These are phyloP conservation scores for Huso huso DNA, from an alignment of 2,797 vertebrate species.

Conservation along the genomic window DNA sequence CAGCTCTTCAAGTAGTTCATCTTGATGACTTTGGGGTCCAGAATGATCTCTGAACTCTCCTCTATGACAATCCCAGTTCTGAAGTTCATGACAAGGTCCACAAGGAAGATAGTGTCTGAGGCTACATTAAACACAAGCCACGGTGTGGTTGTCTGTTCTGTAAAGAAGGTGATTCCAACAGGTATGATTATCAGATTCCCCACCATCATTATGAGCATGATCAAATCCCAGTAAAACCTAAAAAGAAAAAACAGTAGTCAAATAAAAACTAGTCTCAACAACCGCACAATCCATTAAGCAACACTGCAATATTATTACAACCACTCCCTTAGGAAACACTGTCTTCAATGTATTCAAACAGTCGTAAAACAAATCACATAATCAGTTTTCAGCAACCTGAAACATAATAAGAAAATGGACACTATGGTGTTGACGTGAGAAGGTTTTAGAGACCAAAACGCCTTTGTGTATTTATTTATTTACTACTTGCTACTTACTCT, in stretches of 20 bases:
- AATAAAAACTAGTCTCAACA: too few species aligned
- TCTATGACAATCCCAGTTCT: slow-evolving; percentile 97
- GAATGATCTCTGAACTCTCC: slow-evolving; percentile 97
- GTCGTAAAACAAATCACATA: neutral
- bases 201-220: slow-evolving; percentile 99
- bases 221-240: slow-evolving; percentile 99
- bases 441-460: too few species aligned
- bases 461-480: too few species aligned
- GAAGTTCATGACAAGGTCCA: slow-evolving; percentile 99
- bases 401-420: too few species aligned
- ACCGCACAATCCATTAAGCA: too few species aligned
- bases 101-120: slow-evolving; percentile 97
- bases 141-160: slow-evolving; percentile 94
- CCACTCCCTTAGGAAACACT: neutral
- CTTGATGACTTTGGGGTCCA: slow-evolving; percentile 98
- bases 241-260: slow-evolving; percentile 21
- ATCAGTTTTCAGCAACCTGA: neutral
- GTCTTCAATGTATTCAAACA: neutral
- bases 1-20: slow-evolving; percentile 99
- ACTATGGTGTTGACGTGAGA: too few species aligned
- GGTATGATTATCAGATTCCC: slow-evolving; percentile 99
- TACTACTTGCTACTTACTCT: too few species aligned
- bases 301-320: too few species aligned
- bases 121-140: slow-evolving; percentile 99
- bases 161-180: slow-evolving; percentile 99